These are phyloP conservation scores for Sinella curviseta DNA, from an alignment of 1,140 invertebrate genomes.

Conservation along the genomic window DNA sequence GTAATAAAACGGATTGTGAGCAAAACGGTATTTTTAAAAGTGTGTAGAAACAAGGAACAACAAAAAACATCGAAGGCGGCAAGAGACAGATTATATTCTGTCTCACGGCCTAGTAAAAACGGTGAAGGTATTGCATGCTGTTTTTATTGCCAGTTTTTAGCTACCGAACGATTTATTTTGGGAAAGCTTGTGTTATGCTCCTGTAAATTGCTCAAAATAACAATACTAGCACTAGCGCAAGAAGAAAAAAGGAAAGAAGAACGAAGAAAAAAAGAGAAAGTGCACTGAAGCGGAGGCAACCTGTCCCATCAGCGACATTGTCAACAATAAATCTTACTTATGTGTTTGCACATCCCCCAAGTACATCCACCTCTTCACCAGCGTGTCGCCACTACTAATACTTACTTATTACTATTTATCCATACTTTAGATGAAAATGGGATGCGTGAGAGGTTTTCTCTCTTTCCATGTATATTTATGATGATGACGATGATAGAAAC, in stretches of 20 bases:
- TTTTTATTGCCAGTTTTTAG: too few relatives aligned
- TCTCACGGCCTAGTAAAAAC: too few relatives aligned
- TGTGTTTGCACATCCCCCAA: neutral
- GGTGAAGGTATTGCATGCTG: too few relatives aligned
- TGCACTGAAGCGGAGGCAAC: neutral
- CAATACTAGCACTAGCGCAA: too few relatives aligned
- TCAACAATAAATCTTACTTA: constrained; percentile 25
- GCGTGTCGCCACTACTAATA: neutral
- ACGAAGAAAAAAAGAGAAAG: constrained; percentile 6
- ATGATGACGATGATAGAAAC: neutral
- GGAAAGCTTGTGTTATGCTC: too few relatives aligned
- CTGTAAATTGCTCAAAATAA: too few relatives aligned
- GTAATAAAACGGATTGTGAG: too few relatives aligned
- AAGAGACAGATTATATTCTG: too few relatives aligned
- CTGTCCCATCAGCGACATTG: constrained; percentile 22
- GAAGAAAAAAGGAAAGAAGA: neutral
- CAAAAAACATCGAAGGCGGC: too few relatives aligned
- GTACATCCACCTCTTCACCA: neutral
- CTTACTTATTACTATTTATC: neutral
- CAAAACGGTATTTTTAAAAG: too few relatives aligned
- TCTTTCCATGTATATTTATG: neutral
- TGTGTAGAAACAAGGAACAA: too few relatives aligned
- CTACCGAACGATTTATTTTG: too few relatives aligned
- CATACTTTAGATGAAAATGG: neutral
- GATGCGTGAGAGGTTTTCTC: neutral